These are phyloP conservation scores for Alethe diademata DNA, from an alignment of 2,113 vertebrate genomes.

Conservation along the genomic window DNA sequence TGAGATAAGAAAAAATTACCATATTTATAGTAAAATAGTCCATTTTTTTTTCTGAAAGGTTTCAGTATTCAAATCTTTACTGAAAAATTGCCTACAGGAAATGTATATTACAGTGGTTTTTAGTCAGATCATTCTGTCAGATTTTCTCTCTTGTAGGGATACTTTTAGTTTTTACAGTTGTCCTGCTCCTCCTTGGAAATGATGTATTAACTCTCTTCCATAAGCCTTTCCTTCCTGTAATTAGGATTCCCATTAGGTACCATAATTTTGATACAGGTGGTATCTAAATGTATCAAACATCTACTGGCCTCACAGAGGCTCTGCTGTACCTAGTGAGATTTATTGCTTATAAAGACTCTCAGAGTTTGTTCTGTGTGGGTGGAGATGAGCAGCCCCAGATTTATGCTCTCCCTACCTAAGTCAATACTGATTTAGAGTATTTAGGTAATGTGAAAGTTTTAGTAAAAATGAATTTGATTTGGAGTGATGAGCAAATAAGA, in stretches of 20 bases:
- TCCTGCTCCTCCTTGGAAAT: background rate
- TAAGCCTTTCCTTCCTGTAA: background rate
- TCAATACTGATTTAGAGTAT: background rate
- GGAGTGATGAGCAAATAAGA: background rate
- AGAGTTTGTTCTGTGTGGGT: background rate
- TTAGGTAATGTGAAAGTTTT: background rate
- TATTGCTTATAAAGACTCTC: background rate
- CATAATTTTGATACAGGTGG: background rate
- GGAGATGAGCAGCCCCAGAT: background rate
- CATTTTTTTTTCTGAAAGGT: background rate
- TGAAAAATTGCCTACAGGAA: background rate
- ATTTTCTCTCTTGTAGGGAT: rapidly evolving
- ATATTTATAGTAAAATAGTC: background rate
- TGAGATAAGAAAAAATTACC: background rate
- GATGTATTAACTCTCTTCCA: background rate
- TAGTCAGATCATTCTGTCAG: background rate
- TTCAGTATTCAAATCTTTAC: background rate
- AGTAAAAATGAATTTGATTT: background rate
- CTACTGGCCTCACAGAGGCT: background rate
- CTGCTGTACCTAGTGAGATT: background rate
- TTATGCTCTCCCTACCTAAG: background rate
- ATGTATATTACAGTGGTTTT: background rate
- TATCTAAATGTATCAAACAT: background rate
- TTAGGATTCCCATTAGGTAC: background rate
- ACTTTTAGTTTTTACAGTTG: background rate